Conservation (phyloP, 2,888 invertebrate species). For the Calameuta idolon region DNA sequence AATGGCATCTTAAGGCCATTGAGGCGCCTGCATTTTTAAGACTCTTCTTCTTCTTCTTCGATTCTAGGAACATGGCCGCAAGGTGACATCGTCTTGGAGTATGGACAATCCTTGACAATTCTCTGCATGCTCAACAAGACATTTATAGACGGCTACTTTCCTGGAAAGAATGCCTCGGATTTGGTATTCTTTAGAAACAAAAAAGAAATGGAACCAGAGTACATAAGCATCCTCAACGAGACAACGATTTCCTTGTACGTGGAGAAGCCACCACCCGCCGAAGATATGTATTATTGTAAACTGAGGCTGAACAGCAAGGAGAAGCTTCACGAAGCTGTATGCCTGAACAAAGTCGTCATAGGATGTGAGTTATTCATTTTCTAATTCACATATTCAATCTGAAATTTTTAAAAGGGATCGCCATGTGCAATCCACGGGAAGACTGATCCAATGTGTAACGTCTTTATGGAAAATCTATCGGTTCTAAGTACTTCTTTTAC, state of each 20-base stretch:
- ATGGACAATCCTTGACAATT: constrained; percentile 75
- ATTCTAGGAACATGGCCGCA: constrained; percentile 67
- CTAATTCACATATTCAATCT: constrained; percentile 55
- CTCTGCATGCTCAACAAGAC: constrained; percentile 72
- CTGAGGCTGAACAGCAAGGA: constrained; percentile 56
- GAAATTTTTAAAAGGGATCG: no score
- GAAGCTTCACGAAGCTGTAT: constrained; percentile 62
- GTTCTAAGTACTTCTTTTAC: constrained; percentile 30
- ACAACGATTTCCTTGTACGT: constrained; percentile 74
- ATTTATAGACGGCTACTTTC: constrained; percentile 60
- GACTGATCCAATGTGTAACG: no score
- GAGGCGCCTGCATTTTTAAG: background rate
- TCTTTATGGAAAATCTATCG: no score
- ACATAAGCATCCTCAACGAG: constrained; percentile 71
- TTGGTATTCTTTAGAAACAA: constrained; percentile 67
- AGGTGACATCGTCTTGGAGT: constrained; percentile 71
- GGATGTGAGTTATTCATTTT: constrained; percentile 70
- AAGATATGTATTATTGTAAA: constrained; percentile 71
- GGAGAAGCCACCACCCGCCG: constrained; percentile 70
- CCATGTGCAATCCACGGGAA: no score
- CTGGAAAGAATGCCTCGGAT: constrained; percentile 69
- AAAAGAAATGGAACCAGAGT: constrained; percentile 64
- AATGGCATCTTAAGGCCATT: no score
- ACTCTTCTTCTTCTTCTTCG: background rate
- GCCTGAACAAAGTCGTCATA: constrained; percentile 71